These are phyloP conservation scores for Entomobrya proxima DNA, from an alignment of 2,888 invertebrate species.

Conservation along the genomic window DNA sequence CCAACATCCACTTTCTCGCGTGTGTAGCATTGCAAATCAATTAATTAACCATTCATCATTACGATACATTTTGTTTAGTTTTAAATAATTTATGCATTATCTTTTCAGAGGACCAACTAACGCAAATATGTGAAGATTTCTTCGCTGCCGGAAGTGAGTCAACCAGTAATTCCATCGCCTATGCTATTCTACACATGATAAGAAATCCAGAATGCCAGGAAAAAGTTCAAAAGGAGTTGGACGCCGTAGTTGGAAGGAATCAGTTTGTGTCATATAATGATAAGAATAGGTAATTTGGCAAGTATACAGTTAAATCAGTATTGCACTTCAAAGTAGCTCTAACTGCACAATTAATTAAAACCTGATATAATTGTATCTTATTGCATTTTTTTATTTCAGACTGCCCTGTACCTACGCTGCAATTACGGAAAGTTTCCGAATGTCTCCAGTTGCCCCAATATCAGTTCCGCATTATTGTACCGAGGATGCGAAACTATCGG, in stretches of 20 bases:
- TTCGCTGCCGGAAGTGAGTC: conserved; percentile 74
- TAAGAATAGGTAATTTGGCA: conserved; percentile 27
- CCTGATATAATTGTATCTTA: background rate
- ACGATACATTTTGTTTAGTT: background rate
- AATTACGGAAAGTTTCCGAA: conserved; percentile 79
- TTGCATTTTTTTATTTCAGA: conserved; percentile 75
- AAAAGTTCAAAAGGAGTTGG: conserved; percentile 66
- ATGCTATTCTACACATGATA: conserved; percentile 69
- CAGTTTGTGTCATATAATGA: conserved; percentile 66
- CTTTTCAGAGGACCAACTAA: conserved; percentile 71
- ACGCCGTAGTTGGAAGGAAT: conserved; percentile 62
- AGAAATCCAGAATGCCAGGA: conserved; percentile 69
- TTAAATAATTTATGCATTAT: background rate
- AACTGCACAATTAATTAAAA: background rate
- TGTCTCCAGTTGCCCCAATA: conserved; percentile 78
- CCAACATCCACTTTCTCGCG: conserved; percentile 68
- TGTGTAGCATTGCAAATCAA: conserved; percentile 41
- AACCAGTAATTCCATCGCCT: conserved; percentile 71
- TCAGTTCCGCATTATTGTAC: conserved; percentile 80
- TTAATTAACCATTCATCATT: background rate
- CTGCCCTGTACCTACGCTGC: conserved; percentile 81
- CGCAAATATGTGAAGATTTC: conserved; percentile 68
- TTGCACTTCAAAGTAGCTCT: background rate
- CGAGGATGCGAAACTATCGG: conserved; percentile 80
- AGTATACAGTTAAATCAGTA: background rate